Conservation (phyloP, 2,797 vertebrate species). For the Selene dorsalis region DNA sequence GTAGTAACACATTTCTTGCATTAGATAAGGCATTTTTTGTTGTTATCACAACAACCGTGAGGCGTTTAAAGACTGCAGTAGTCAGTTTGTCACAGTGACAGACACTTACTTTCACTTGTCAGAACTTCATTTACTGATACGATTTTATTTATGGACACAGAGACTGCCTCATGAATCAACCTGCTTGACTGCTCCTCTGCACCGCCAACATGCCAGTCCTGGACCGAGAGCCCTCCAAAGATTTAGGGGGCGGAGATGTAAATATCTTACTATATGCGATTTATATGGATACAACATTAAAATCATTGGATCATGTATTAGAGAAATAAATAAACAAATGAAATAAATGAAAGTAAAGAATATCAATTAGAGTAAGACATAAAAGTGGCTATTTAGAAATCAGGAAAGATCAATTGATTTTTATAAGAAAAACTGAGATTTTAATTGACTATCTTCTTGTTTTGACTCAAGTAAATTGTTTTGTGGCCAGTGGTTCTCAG, state of each 20-base stretch:
- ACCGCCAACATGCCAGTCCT: conserved; percentile 87
- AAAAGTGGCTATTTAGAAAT: not conserved
- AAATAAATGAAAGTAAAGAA: not conserved
- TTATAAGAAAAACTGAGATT: not conserved
- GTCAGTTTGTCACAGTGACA: not conserved
- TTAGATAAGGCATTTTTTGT: no score
- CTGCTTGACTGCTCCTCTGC: conserved; percentile 41
- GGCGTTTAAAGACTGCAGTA: not conserved
- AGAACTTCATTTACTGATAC: conserved; percentile 8
- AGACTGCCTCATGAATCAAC: conserved; percentile 46
- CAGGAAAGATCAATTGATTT: not conserved
- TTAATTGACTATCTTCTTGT: not conserved
- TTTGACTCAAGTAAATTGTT: not conserved
- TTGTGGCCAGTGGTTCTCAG: not conserved
- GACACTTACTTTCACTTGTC: not conserved
- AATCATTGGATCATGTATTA: not conserved
- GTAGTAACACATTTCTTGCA: no score
- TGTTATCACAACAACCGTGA: not conserved
- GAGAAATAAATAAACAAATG: not conserved
- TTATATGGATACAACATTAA: not conserved
- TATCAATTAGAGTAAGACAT: not conserved
- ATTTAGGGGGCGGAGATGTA: conserved; percentile 73
- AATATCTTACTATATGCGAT: conserved; percentile 48
- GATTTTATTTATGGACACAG: conserved; percentile 56
- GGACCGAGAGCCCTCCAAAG: conserved; percentile 77